Percentiles rank a stretch among this genome's conserved stretches.
These are phyloP conservation scores for Rattus rattus DNA, from an alignment of 2,113 vertebrate species.

Conservation along the genomic window DNA sequence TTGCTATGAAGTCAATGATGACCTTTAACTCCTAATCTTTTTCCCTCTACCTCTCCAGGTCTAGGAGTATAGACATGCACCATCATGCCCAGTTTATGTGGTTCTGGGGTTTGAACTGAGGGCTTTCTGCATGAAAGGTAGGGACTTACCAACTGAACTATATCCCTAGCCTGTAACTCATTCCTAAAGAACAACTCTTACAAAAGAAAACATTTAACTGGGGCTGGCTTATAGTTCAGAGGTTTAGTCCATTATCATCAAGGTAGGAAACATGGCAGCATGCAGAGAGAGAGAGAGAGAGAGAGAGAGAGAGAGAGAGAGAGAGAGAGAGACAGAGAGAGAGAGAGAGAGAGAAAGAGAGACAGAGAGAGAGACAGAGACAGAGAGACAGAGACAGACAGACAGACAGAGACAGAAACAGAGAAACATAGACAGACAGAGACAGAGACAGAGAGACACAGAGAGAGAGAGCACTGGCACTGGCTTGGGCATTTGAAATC, in stretches of 20 bases:
- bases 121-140: not conserved
- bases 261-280: not conserved
- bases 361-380: not conserved
- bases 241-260: not conserved
- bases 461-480: not conserved
- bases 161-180: not conserved
- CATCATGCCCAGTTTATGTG: not conserved
- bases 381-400: not conserved
- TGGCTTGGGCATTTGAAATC: not conserved
- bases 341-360: no score
- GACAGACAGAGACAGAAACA: no score
- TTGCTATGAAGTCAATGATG: not conserved
- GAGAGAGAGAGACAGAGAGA: no score
- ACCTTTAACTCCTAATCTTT: not conserved
- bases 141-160: not conserved
- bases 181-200: not conserved
- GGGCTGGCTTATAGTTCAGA: not conserved
- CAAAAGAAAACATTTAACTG: not conserved
- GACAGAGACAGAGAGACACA: not conserved
- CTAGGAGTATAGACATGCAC: not conserved
- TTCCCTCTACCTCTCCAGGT: no score
- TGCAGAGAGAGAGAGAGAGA: not conserved
- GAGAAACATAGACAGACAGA: no score
- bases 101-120: not conserved
- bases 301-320: no score